Base-by-base conservation (phyloP, 2,888 invertebrate species). In the Exocentrus adspersus region DNA sequence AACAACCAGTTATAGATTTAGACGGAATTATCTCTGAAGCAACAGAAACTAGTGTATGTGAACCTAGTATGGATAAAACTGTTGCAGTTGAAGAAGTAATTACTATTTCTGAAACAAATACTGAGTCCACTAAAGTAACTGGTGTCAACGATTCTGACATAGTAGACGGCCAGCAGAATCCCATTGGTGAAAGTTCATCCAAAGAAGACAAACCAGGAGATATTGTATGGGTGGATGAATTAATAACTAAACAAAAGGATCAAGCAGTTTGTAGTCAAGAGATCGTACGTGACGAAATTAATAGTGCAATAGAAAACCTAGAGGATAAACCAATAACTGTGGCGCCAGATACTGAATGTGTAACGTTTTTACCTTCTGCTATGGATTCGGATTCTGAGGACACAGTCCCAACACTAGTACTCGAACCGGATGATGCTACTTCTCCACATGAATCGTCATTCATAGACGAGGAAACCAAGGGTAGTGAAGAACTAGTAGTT, bases 391-490 rank as follows among this genome's bases (percentile, higher is more conserved):
- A 56, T 30, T 56, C 56, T 12, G 64, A 64, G 16, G 70, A 66
- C 37, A 24, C 51, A 2, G 67, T 66, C 12, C 64, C 69, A 17
- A 64, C 60, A 14, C 46, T 68, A 32, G 67, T 51, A 17, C 56
- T 68, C n/a, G 64, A 62, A 12, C 60, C 62, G 21, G 64, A 68
- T 46, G 68, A 66, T n/a, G 51, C 32, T 41, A 45, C 21, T 12
- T 17, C 51, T 1, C 14, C 53, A 12, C 48, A 50, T 16, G 21
- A 54, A 28, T 21, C 20, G 16, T n/a, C 48, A 12, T 21, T 41
- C 16, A 37, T 9, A 2, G 45, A 24, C 14, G 41, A 24, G 53
- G 45, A 45, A n/a, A 56, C 45, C 2, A 7, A 9, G 1, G 50
- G 42, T 14, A 32, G 30, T 6, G 51, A 58, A 1, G 50, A 51